phyloP scores from a whole-genome alignment of 2,888 invertebrate species.

The Drosophila prostipennis region DNA sequence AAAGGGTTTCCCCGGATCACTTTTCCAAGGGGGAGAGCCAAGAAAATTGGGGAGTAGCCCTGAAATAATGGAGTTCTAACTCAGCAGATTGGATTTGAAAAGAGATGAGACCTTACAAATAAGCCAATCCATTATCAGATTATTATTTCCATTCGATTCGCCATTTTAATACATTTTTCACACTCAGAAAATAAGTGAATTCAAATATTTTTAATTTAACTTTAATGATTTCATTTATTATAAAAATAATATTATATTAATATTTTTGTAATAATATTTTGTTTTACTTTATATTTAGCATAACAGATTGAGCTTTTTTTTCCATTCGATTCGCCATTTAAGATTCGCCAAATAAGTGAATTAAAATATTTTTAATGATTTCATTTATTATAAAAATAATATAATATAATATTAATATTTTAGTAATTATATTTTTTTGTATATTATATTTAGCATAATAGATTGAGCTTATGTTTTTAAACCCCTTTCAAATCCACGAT shows the following conservation, averaged over 20 bases:
- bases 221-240: no score
- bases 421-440: background rate
- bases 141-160: background rate
- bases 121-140: background rate
- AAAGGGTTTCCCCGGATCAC: slow-evolving; percentile 15
- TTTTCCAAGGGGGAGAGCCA: slow-evolving; percentile 6
- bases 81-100: background rate
- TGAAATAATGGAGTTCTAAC: slow-evolving; percentile 19
- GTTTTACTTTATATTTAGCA: no score
- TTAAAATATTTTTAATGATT: no score
- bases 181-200: background rate
- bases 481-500: background rate
- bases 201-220: no score
- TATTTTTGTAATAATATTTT: no score
- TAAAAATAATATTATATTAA: no score
- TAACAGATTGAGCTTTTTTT: no score
- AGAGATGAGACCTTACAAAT: background rate
- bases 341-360: no score
- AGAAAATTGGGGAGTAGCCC: slow-evolving; percentile 17
- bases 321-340: no score
- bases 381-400: no score
- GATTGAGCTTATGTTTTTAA: background rate
- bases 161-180: background rate
- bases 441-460: background rate
- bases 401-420: no score